phyloP scores from a whole-genome alignment of 2,888 invertebrate species.

The Ernsta delagoae region DNA sequence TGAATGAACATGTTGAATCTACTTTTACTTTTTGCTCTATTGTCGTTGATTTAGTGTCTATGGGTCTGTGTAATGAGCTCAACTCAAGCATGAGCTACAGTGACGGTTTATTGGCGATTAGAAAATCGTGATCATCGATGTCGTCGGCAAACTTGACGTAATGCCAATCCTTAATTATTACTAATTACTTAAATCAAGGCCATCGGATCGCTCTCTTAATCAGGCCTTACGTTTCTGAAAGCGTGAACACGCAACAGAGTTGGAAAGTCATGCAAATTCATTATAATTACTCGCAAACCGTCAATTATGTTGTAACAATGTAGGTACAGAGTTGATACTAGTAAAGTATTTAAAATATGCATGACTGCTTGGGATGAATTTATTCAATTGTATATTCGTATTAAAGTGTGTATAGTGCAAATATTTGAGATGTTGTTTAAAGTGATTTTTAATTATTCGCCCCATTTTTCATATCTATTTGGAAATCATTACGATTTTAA shows the following conservation, averaged over 20 bases:
- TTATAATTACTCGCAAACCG: slow-evolving; percentile 15
- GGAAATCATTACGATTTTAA: too few species aligned
- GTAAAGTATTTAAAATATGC: slow-evolving; percentile 32
- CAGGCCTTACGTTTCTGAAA: slow-evolving; percentile 22
- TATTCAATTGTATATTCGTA: background rate
- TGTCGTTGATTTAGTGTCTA: too few species aligned
- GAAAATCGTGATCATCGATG: background rate
- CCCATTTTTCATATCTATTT: too few species aligned
- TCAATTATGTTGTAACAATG: slow-evolving; percentile 32
- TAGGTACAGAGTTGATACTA: slow-evolving; percentile 7
- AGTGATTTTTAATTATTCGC: background rate
- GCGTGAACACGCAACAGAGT: slow-evolving; percentile 28
- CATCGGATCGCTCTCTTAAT: background rate
- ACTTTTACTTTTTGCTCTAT: too few species aligned
- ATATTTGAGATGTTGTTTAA: background rate
- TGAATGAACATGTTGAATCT: background rate
- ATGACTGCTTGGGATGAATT: slow-evolving; percentile 12
- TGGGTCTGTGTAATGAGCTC: too few species aligned
- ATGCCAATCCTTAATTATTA: background rate
- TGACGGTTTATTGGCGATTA: background rate
- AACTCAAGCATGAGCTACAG: too few species aligned
- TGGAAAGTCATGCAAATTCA: slow-evolving; percentile 33
- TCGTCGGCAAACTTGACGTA: slow-evolving; percentile 1
- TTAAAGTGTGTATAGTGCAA: too few species aligned
- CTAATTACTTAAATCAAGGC: background rate